A percentile compares a stretch with the other conserved stretches of the same genome.
These are phyloP conservation scores for Gymnocheta viridis DNA, from an alignment of 2,888 invertebrate species.

Conservation along the genomic window DNA sequence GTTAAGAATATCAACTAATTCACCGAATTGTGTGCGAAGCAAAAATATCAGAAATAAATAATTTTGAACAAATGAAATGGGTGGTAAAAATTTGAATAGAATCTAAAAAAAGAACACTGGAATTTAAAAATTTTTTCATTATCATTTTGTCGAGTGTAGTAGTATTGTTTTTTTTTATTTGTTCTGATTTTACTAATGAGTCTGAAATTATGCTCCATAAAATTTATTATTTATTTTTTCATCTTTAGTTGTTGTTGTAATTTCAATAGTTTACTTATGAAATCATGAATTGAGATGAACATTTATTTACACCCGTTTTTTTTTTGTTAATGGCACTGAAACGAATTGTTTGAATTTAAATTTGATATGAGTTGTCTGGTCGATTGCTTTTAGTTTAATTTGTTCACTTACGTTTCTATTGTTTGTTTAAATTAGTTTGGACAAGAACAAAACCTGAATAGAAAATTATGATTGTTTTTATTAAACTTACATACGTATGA, in stretches of 20 bases:
- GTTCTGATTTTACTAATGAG: slow-evolving; percentile 49
- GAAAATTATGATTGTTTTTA: background rate
- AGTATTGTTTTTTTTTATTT: background rate
- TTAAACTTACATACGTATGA: background rate
- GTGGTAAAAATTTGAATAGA: no score
- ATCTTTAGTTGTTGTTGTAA: slow-evolving; percentile 18
- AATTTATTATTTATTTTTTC: slow-evolving; percentile 16
- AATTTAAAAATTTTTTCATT: no score
- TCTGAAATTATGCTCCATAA: slow-evolving; percentile 56
- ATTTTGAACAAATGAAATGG: no score
- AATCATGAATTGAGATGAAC: slow-evolving; percentile 31
- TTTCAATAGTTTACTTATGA: slow-evolving; percentile 30
- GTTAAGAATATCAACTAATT: no score
- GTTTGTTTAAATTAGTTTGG: slow-evolving; percentile 12
- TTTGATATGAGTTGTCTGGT: slow-evolving; percentile 14
- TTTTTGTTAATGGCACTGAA: slow-evolving; percentile 5
- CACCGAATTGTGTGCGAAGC: no score
- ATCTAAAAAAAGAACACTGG: no score
- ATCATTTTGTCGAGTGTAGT: slow-evolving; percentile 11
- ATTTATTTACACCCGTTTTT: slow-evolving; percentile 37
- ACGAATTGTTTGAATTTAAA: background rate
- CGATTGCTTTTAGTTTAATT: background rate
- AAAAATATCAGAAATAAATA: no score
- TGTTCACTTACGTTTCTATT: slow-evolving; percentile 5
- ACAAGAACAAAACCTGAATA: background rate